A percentile compares a stretch with the other conserved stretches of the same genome.
Conservation (phyloP, 2,797 vertebrate species). For the Hapalemur alaotrensis region DNA sequence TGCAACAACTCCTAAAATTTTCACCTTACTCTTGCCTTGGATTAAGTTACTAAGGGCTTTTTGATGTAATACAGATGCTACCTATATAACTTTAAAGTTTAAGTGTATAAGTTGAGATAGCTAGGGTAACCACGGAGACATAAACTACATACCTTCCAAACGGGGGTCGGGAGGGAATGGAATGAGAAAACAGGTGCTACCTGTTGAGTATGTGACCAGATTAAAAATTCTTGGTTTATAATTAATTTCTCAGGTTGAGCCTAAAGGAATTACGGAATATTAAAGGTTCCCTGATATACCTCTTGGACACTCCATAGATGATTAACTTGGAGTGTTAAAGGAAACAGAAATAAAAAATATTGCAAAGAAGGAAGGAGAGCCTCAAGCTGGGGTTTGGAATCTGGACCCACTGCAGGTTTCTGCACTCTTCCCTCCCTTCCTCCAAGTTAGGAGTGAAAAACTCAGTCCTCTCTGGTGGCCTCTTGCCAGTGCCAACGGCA, state of each 20-base stretch:
- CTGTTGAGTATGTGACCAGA: neutral
- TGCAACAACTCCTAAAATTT: neutral
- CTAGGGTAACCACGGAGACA: neutral
- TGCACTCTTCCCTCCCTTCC: neutral
- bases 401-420: neutral
- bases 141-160: neutral
- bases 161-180: accelerated
- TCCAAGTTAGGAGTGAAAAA: neutral
- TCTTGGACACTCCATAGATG: neutral
- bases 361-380: neutral
- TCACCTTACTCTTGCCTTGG: neutral
- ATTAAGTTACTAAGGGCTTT: neutral
- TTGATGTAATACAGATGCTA: neutral
- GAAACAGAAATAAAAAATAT: conserved; percentile 20
- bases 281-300: neutral
- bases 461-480: neutral
- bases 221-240: neutral
- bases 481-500: neutral
- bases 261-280: neutral
- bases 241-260: neutral
- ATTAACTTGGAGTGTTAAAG: neutral
- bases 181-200: neutral
- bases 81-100: neutral
- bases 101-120: neutral
- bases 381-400: neutral